These are phyloP conservation scores for Falco novaeseelandiae DNA, from an alignment of 2,797 vertebrate genomes.

Conservation along the genomic window DNA sequence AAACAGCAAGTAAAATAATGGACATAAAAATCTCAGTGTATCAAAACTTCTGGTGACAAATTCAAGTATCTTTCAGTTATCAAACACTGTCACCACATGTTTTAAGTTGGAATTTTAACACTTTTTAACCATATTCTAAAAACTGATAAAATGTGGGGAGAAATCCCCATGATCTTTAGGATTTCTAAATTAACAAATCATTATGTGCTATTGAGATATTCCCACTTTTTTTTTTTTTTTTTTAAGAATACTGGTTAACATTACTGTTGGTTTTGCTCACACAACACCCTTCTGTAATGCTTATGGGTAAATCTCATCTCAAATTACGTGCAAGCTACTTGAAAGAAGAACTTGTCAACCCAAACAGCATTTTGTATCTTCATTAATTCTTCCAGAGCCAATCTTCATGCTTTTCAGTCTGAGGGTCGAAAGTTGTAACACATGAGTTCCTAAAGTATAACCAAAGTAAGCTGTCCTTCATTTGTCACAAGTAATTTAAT, in stretches of 20 bases:
- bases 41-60: neutral
- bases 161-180: neutral
- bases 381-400: neutral
- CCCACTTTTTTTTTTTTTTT: neutral
- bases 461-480: neutral
- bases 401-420: neutral
- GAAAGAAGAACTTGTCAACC: neutral
- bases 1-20: neutral
- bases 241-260: neutral
- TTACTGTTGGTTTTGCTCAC: neutral
- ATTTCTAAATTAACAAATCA: neutral
- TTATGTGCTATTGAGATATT: neutral
- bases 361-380: neutral
- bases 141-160: neutral
- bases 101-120: neutral
- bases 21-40: neutral
- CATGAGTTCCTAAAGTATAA: neutral
- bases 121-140: neutral
- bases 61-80: neutral
- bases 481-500: neutral
- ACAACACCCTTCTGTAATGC: neutral
- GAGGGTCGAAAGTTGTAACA: neutral
- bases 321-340: neutral
- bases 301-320: neutral
- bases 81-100: neutral